Evolutionary conservation across 2,797 vertebrate genomes (phyloP).

Genomic region (Epinephelus coioides): DNA sequence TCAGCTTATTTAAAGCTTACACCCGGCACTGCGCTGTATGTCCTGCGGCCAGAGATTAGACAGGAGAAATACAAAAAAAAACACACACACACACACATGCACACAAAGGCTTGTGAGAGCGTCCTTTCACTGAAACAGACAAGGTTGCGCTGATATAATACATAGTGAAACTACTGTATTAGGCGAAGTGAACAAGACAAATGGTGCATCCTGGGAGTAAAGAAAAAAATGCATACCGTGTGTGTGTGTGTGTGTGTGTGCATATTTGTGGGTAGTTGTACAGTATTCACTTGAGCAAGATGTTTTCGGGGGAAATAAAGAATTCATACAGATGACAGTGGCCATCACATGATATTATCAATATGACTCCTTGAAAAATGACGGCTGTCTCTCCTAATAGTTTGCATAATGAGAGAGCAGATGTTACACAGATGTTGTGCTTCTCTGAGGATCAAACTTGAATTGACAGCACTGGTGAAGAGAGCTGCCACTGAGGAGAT

Average conservation of each 20-base stretch:
- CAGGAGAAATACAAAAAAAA: slow-evolving; percentile 22
- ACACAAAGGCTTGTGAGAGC: not conserved
- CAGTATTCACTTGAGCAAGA: not conserved
- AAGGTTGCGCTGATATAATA: not conserved
- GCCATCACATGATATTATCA: slow-evolving; percentile 1
- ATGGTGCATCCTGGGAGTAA: not conserved
- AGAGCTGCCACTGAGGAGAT: not conserved
- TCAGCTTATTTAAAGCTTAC: slow-evolving; percentile 22
- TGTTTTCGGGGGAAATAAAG: not conserved
- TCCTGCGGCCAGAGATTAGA: slow-evolving; percentile 32
- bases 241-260: not conserved
- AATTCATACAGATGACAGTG: not conserved
- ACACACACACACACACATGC: not conserved
- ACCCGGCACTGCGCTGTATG: not conserved
- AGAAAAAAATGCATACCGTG: not conserved
- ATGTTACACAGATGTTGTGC: slow-evolving; percentile 15
- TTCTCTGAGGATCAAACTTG: slow-evolving; percentile 7
- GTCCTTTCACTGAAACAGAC: not conserved
- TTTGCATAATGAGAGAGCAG: slow-evolving; percentile 1
- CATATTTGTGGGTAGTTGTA: not conserved
- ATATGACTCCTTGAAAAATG: not conserved
- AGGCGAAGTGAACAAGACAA: slow-evolving; percentile 17
- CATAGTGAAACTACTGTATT: not conserved
- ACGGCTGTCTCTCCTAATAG: not conserved
- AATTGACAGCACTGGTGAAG: slow-evolving; percentile 5